Conservation (phyloP, 2,888 invertebrate species). For the Netelia inedita region DNA sequence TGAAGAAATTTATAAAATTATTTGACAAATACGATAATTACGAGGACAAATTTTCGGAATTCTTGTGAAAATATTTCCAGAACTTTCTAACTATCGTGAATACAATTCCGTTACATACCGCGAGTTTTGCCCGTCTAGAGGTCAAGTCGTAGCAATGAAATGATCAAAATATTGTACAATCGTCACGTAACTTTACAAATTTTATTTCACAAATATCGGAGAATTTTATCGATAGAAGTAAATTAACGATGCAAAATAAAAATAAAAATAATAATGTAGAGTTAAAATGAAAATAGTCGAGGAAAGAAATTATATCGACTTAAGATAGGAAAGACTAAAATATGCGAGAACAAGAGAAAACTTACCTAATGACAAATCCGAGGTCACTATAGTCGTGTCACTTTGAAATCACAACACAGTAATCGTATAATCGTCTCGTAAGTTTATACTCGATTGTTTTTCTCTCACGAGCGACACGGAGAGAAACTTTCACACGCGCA, state of each 20-base stretch:
- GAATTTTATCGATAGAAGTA: too few relatives aligned
- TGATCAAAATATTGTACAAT: background rate
- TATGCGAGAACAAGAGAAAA: constrained; percentile 2
- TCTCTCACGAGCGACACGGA: background rate
- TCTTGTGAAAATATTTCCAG: background rate
- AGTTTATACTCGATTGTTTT: constrained; percentile 15
- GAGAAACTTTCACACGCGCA: background rate
- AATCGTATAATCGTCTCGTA: background rate
- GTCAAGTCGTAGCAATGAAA: background rate
- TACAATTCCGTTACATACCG: constrained; percentile 14
- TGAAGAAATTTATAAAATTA: too few relatives aligned
- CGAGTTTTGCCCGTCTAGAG: background rate
- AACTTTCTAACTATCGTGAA: constrained; percentile 12
- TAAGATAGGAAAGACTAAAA: background rate
- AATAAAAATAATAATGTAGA: background rate
- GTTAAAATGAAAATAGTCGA: background rate
- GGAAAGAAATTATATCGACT: background rate
- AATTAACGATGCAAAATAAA: too few relatives aligned
- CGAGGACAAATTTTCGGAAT: background rate
- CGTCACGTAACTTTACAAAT: background rate
- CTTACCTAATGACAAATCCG: constrained; percentile 76
- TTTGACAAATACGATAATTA: too few relatives aligned
- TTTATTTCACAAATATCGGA: background rate
- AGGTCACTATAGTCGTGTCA: constrained; percentile 71
- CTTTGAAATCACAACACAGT: constrained; percentile 74